Base-by-base conservation (phyloP, 2,113 vertebrate genomes). In the Scomber scombrus region DNA sequence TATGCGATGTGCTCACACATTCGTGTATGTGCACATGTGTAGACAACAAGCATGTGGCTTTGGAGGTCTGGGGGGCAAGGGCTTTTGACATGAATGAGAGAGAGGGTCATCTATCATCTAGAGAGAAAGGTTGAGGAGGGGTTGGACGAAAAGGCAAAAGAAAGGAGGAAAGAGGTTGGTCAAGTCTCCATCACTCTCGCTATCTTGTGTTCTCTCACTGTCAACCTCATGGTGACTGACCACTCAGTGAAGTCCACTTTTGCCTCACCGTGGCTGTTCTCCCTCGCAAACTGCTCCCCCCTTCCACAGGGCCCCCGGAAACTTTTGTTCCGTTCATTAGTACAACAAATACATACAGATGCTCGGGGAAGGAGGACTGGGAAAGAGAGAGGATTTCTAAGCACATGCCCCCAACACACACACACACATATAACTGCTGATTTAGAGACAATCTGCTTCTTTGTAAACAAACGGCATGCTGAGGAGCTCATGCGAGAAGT, bases 311-410 rank as follows among this genome's bases (percentile, higher is more conserved):
- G 86, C 87, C 86, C 85, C 89, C 71, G 57, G 83, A 93, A 91
- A 88, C 87, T 81, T 90, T 90, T 90, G 90, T 90, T 89, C 88
- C 85, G 49, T 92, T 91, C 89, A 91, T 93, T 91, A 91, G 85
- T 87, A 78, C 85, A 89, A 88, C 87, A 91, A 93, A 92, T 89
- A 85, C 88, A 89, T 92, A 87, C 88, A 91, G 88, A 91, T 91
- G 88, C 86, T 89, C 49, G 4, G 58, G 54, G 84, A 89, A 65
- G 79, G 52, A 86, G 78, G 63, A 78, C 2, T 21, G 26, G 13
- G 46, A 67, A 69, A 78, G 60, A 84, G 57, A 85, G 70, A 75
- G 81, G 80, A 67, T 85, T 88, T 87, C 65, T 57, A 78, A 82
- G 75, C 81, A 66, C 75, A 89, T 56, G 46, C 75, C 2, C 70